Percentiles rank a stretch among this genome's conserved stretches.
These are phyloP conservation scores for Stratiolaelaps scimitus DNA, from an alignment of 1,140 invertebrate species.

Conservation along the genomic window DNA sequence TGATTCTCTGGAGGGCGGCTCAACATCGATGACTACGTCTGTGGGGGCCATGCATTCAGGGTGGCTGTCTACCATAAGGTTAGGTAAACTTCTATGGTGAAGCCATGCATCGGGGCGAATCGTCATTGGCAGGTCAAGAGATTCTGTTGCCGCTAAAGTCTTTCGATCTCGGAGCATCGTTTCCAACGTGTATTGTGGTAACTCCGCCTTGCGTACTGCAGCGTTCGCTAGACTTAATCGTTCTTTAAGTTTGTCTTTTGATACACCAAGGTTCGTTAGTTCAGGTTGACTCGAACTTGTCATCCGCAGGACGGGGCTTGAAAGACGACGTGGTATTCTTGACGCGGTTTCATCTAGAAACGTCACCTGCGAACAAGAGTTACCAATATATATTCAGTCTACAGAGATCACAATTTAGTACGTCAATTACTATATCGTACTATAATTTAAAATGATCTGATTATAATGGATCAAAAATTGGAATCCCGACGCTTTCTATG, in stretches of 20 bases:
- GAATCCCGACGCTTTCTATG: no score
- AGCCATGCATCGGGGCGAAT: slow-evolving; percentile 11
- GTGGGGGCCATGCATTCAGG: neutral
- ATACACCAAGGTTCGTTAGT: neutral
- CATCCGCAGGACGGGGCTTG: neutral
- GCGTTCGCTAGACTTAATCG: neutral
- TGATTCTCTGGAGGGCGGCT: slow-evolving; percentile 14
- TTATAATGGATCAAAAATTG: no score
- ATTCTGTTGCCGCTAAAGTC: neutral
- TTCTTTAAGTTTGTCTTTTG: slow-evolving; percentile 20
- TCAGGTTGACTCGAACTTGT: neutral
- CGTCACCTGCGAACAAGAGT: slow-evolving; percentile 2
- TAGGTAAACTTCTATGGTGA: slow-evolving; percentile 16
- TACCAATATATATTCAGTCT: no score
- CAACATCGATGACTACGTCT: slow-evolving; percentile 23
- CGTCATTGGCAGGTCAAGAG: slow-evolving; percentile 10
- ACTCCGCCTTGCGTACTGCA: neutral
- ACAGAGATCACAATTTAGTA: no score
- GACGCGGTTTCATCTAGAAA: neutral
- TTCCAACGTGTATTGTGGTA: neutral
- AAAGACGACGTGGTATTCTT: neutral
- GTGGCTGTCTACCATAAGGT: neutral
- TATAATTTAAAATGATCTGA: no score
- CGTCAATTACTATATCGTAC: no score
- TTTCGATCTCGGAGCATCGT: neutral